Evolutionary conservation across 2,113 vertebrate genomes (phyloP).

Genomic region (Lophochroa leadbeateri): DNA sequence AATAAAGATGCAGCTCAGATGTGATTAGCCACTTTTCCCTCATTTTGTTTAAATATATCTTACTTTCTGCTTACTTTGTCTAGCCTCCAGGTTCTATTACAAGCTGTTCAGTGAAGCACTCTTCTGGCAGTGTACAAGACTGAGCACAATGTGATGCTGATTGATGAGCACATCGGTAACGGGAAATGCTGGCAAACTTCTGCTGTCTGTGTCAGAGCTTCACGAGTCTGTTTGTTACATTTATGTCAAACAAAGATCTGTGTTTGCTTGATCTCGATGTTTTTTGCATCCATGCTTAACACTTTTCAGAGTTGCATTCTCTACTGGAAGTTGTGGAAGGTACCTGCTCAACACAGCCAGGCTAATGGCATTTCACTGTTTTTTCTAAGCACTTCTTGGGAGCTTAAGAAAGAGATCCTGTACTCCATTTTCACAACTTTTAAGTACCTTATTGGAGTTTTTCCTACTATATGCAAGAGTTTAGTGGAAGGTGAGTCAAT

Average conservation of each 20-base stretch:
- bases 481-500: background rate
- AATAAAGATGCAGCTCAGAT: background rate
- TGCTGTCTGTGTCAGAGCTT: background rate
- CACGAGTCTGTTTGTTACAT: background rate
- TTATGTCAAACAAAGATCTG: background rate
- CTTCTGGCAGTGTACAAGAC: background rate
- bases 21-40: background rate
- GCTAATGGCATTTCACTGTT: accelerated
- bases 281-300: background rate
- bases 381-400: background rate
- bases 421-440: background rate
- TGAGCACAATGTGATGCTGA: background rate
- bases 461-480: background rate
- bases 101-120: background rate
- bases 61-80: slow-evolving; percentile 13
- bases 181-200: background rate
- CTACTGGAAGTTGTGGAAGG: background rate
- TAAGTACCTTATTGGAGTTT: background rate
- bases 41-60: background rate
- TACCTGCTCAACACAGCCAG: background rate
- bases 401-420: background rate
- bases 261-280: background rate
- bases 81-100: background rate
- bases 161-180: background rate
- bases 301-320: background rate